Evolutionary conservation across 2,888 invertebrate genomes (phyloP).

Genomic region (Choreutis nemorana): DNA sequence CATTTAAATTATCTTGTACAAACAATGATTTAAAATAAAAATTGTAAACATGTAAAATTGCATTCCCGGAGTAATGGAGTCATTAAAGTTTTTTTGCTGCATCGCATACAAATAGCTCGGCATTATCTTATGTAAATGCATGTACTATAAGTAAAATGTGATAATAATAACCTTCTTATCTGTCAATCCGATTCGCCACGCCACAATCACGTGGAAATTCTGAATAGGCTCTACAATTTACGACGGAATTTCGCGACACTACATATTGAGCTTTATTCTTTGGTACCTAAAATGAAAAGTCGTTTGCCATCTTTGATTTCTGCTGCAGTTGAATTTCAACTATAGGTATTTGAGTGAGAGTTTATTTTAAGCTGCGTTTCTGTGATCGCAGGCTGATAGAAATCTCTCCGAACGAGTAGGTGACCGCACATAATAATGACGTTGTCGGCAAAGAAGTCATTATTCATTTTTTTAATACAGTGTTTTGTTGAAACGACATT

Average conservation of each 20-base stretch:
- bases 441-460: conserved; percentile 60
- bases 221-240: conserved; percentile 26
- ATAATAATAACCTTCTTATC: conserved; percentile 61
- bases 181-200: conserved; percentile 60
- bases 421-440: conserved; percentile 56
- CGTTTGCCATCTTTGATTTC: conserved; percentile 13
- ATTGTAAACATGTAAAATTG: too few relatives aligned
- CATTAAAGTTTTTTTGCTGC: conserved; percentile 20
- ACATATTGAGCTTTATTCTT: conserved; percentile 22
- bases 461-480: conserved; percentile 65
- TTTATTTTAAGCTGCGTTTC: conserved; percentile 13
- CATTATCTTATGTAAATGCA: conserved; percentile 39
- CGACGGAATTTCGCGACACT: conserved; percentile 14
- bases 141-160: conserved; percentile 51
- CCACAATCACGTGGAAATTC: conserved; percentile 46
- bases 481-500: conserved; percentile 64
- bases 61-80: too few relatives aligned
- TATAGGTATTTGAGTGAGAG: conserved; percentile 14
- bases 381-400: conserved; percentile 33
- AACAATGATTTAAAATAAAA: too few relatives aligned
- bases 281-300: conserved; percentile 25
- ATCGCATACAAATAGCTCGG: conserved; percentile 32
- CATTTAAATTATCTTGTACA: too few relatives aligned
- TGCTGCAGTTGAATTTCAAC: conserved; percentile 13
- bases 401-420: conserved; percentile 41